Evolutionary conservation across 2,113 vertebrate species (phyloP).

Genomic region (Erythrocercus mccallii): DNA sequence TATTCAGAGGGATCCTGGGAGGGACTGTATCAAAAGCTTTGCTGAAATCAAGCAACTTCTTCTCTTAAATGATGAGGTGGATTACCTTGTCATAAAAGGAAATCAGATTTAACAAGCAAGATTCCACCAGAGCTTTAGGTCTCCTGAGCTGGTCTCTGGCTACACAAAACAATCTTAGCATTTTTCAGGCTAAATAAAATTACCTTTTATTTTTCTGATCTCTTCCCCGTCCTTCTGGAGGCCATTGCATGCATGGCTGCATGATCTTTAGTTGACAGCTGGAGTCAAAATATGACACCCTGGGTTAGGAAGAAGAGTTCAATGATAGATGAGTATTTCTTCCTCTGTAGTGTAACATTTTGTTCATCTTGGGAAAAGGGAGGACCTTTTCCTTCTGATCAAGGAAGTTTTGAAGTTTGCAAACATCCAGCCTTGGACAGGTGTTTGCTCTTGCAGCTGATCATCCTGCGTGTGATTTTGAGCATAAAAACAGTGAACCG

Average conservation of each 20-base stretch:
- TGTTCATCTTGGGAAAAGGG: not conserved
- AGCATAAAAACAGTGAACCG: not conserved
- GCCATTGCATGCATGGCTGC: no score
- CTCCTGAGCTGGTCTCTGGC: not conserved
- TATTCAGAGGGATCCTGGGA: not conserved
- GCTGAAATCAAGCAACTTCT: accelerated
- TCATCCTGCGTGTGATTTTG: not conserved
- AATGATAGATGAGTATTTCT: not conserved
- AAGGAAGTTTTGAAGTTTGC: not conserved
- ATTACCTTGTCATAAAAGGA: not conserved
- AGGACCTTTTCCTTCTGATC: not conserved
- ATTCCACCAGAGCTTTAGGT: not conserved
- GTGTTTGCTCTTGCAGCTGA: not conserved
- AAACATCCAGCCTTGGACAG: not conserved
- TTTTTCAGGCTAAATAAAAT: not conserved
- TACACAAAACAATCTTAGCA: not conserved
- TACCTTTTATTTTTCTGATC: not conserved
- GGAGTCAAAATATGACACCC: not conserved
- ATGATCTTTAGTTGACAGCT: not conserved
- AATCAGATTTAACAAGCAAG: not conserved
- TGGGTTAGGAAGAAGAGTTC: accelerated
- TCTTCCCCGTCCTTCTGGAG: not conserved
- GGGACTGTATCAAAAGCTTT: not conserved
- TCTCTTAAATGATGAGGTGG: accelerated
- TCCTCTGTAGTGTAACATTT: not conserved